Percentiles rank a stretch among this genome's conserved stretches.
These are phyloP conservation scores for Cetoscarus ocellatus DNA, from an alignment of 2,797 vertebrate species.

Conservation along the genomic window DNA sequence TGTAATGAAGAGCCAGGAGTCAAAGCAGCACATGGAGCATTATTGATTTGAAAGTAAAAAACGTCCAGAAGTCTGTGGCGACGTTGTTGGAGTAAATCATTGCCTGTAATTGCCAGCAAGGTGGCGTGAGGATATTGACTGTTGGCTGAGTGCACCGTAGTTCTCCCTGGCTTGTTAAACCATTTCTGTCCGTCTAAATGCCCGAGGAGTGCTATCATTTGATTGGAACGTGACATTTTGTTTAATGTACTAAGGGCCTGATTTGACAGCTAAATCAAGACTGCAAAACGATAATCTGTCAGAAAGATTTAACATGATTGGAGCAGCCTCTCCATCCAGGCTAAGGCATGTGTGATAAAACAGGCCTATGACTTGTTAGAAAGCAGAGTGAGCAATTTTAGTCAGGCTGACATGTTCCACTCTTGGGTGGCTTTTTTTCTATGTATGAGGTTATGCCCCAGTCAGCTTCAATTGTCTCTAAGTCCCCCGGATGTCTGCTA, in stretches of 20 bases:
- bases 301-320: constrained; percentile 49
- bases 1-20: constrained; percentile 65
- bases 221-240: constrained; percentile 25
- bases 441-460: constrained; percentile 77
- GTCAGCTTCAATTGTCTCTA: constrained; percentile 78
- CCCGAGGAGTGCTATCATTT: constrained; percentile 16
- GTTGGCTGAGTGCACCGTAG: constrained; percentile 16
- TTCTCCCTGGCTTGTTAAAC: constrained; percentile 36
- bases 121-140: constrained; percentile 62
- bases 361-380: constrained; percentile 51
- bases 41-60: constrained; percentile 70
- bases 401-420: constrained; percentile 67
- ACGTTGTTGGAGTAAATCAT: constrained; percentile 61
- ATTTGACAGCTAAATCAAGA: constrained; percentile 51
- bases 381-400: constrained; percentile 57
- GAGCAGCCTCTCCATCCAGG: constrained; percentile 20
- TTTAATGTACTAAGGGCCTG: constrained; percentile 26
- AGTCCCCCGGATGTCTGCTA: constrained; percentile 62
- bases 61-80: constrained; percentile 48
- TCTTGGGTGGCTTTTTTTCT: constrained; percentile 66
- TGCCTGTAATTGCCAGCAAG: constrained; percentile 55
- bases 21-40: constrained; percentile 40
- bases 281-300: constrained; percentile 48
- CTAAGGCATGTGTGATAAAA: constrained; percentile 30
- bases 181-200: neutral